phyloP scores from a whole-genome alignment of 2,113 vertebrate genomes.

The Cryptotis parvus region DNA sequence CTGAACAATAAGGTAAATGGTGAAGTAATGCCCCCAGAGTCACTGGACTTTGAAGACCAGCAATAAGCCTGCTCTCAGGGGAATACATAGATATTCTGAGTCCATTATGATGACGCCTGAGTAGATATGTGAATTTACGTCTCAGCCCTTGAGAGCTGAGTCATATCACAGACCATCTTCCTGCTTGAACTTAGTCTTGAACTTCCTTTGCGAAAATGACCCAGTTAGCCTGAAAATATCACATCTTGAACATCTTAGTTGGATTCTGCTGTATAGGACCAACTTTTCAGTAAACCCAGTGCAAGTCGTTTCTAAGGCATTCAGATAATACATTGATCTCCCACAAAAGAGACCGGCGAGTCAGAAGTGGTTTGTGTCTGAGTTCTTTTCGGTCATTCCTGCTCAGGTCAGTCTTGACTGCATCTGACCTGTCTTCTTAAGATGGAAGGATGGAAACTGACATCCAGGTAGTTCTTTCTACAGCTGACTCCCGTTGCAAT shows the following conservation, averaged over 20 bases:
- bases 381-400: neutral
- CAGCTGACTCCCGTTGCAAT: neutral
- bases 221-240: neutral
- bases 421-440: neutral
- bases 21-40: neutral
- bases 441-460: neutral
- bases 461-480: neutral
- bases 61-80: neutral
- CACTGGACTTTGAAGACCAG: neutral
- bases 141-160: conserved; percentile 53
- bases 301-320: neutral
- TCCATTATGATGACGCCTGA: neutral
- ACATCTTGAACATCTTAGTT: neutral
- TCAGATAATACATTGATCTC: neutral
- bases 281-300: neutral
- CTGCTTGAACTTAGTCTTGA: conserved; percentile 23
- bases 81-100: neutral
- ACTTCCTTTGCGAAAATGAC: conserved; percentile 1
- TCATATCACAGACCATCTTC: conserved; percentile 27
- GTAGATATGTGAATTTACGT: neutral
- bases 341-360: neutral
- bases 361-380: neutral
- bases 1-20: neutral
- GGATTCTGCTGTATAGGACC: neutral
- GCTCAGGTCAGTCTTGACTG: neutral